Evolutionary conservation across 1,140 invertebrate species (phyloP), one percentile per base, ranked within the genome.

Genomic region (Drosophila orosa): DNA sequence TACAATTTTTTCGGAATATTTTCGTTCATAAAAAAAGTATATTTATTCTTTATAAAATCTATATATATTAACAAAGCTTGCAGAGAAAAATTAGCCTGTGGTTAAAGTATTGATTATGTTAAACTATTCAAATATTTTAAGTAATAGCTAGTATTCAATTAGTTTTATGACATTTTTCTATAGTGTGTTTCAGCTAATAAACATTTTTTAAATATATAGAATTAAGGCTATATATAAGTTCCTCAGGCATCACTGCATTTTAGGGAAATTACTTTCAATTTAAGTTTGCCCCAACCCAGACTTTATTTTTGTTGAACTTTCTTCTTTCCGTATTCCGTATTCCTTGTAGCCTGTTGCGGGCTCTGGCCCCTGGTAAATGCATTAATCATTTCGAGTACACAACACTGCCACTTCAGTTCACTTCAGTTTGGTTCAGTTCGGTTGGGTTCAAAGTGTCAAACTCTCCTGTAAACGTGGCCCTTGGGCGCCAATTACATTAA

Each of bases 401-500:
- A 71, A 52, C 31, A 59, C 35, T 37, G 17, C 33, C 15, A 42
- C 29, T 52, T 52, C 47, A 29, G 47, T 48, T 48, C 47, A 48
- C n/a, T 48, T 48, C 50, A 33, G 48, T 15, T 52, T 13, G 29
- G 9, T 15, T 31, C 52, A 4, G 19, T 31, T 33, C 31, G 31
- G 45, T 29, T 27, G 24, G 45, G 68, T 65, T 78, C 52, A 58
- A 78, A 75, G 48, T 80, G 73, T 69, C 81, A 73, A 73, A 78
- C 65, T 52, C 33, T 47, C n/a, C 47, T 24, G 59, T 33, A 63
- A 31, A 31, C 37, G 39, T 35, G 50, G 37, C 48, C 82, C 74
- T 48, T 56, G 82, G 72, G 76, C 75, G 55, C 59, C 79, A 87
- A 86, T 87, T 86, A 86, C 82, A 86, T 86, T 86, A 85, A 85